Conservation (phyloP, 2,797 vertebrate genomes). For the Danio aesculapii region DNA sequence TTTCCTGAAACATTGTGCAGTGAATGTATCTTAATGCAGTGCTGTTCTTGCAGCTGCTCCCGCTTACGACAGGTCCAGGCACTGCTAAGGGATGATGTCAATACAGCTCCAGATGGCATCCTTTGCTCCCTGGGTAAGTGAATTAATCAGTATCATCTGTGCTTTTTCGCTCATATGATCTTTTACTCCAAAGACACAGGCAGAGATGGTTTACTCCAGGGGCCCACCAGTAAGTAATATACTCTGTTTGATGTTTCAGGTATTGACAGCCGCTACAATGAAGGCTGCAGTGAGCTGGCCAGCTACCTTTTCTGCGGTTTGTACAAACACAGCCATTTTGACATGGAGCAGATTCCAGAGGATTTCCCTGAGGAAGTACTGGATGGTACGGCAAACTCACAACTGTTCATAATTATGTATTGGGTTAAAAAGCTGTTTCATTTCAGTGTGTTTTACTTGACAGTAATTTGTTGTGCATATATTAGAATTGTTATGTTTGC, state of each 20-base stretch:
- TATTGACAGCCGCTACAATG: conserved; percentile 96
- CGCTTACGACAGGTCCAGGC: conserved; percentile 90
- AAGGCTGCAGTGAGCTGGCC: conserved; percentile 93
- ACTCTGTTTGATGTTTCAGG: conserved; percentile 74
- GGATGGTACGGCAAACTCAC: conserved; percentile 84
- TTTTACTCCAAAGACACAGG: conserved; percentile 22
- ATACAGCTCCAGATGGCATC: conserved; percentile 87
- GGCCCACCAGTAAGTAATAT: conserved; percentile 22
- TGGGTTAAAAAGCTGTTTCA: background rate
- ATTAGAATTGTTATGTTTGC: conserved; percentile 17
- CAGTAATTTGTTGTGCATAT: background rate
- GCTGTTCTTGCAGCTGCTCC: conserved; percentile 81
- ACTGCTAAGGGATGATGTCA: conserved; percentile 83
- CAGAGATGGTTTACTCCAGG: conserved; percentile 10
- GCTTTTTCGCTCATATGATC: conserved; percentile 1
- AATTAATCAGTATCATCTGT: conserved; percentile 2
- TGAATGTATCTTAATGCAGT: conserved; percentile 13
- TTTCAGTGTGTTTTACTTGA: background rate
- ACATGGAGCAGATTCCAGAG: conserved; percentile 79
- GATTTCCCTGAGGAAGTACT: conserved; percentile 96
- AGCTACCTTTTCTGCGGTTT: conserved; percentile 94
- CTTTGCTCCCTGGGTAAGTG: conserved; percentile 93
- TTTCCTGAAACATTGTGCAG: background rate
- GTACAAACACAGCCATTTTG: conserved; percentile 84
- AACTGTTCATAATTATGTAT: background rate